Base-by-base conservation (phyloP, 2,797 vertebrate species). In the Oreonectes daqikongensis region DNA sequence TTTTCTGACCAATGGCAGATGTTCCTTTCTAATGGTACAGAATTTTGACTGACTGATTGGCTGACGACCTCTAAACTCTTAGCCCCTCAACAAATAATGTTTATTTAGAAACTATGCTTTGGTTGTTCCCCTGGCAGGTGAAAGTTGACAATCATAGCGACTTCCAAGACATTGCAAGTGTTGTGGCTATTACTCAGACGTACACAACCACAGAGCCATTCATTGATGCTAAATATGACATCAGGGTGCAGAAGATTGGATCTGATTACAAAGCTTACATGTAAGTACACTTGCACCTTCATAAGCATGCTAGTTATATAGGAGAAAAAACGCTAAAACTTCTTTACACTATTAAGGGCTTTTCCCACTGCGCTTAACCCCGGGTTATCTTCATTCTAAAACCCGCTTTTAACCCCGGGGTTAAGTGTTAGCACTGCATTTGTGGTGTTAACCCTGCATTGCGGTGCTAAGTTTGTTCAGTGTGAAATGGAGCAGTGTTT, bases 131-230 rank as follows among this genome's bases (percentile, higher is more conserved):
- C 53, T 74, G 15, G 1, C 32, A 99, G 98, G 97, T 99, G 86
- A 99, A 98, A 87, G 95, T 99, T 86, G 97, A 99, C 89, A 99
- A 99, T 86, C 94, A 97, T 83, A 97, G 96, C 74, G 96, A 99
- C 91, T 99, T 99, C 92, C 97, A 98, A 91, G 98, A 99, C 90
- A 98, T 99, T 84, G 97, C 96, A 50, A 99, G 98, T 53, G 97
- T 99, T 87, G 97, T 99, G 81, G 98, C 98, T 74, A 97, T 99
- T 85, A 97, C 97, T 78, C 96, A 99, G 89, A 99, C 98, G 77
- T 99, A 99, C 84, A 96, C 96, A 83, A 99, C 97, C 57, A 97
- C 96, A 22, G 98, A 99, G 85, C 95, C 97, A 77, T 99, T 96
- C 87, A 89, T 99, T 79, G 96, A 98, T 0, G 95, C 97, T 87